These are phyloP conservation scores for Odontophorus gujanensis DNA, from an alignment of 2,113 vertebrate genomes.

Conservation along the genomic window DNA sequence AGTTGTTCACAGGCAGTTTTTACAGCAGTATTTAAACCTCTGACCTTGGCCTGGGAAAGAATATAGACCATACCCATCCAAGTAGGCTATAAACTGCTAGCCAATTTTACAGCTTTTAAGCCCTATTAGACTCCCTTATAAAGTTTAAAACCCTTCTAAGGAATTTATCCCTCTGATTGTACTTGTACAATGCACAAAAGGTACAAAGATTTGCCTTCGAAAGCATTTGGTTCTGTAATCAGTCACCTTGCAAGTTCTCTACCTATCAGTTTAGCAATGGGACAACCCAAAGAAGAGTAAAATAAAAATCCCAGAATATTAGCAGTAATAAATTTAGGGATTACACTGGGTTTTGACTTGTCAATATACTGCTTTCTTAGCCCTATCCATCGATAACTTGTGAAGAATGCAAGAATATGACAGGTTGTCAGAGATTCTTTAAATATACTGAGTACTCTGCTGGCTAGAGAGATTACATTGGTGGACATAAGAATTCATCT, in stretches of 20 bases:
- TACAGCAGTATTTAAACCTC: not conserved
- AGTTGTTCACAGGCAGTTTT: not conserved
- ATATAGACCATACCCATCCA: not conserved
- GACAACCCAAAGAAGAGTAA: not conserved
- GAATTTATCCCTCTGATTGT: not conserved
- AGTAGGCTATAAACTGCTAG: not conserved
- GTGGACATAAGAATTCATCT: not conserved
- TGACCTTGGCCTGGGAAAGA: not conserved
- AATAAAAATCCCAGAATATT: not conserved
- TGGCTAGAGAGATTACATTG: not conserved
- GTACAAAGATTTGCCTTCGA: not conserved
- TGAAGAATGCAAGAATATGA: not conserved
- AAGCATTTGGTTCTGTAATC: not conserved
- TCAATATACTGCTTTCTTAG: not conserved
- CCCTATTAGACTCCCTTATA: not conserved
- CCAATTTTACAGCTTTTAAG: conserved; percentile 26
- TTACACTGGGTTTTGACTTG: not conserved
- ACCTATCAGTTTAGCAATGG: not conserved
- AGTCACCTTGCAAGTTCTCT: not conserved
- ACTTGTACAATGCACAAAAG: accelerated
- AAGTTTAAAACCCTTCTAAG: not conserved
- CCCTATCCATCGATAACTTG: accelerated
- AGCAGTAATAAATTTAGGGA: not conserved
- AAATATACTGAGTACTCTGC: not conserved
- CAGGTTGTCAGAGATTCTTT: not conserved